These are phyloP conservation scores for Casuarius casuarius DNA, from an alignment of 2,113 vertebrate genomes.

Conservation along the genomic window DNA sequence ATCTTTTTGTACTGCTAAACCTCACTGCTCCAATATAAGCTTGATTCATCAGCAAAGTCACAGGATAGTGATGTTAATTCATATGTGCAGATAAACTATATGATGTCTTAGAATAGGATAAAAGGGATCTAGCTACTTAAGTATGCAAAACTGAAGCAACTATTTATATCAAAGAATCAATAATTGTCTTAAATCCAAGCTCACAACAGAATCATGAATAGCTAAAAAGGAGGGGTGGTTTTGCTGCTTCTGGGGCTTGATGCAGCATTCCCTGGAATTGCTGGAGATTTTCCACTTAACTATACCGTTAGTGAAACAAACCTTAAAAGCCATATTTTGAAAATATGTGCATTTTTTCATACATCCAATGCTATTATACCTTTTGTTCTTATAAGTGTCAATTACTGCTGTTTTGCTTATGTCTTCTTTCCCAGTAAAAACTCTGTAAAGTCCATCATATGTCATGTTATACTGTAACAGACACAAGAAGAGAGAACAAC, in stretches of 20 bases:
- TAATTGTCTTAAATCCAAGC: background rate
- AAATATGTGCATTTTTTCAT: background rate
- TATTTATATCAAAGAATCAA: background rate
- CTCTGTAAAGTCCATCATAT: constrained; percentile 83
- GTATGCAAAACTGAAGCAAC: background rate
- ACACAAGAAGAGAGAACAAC: constrained; percentile 10
- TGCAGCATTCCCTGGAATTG: background rate
- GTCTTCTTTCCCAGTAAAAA: constrained; percentile 86
- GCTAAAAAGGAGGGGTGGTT: background rate
- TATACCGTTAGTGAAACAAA: background rate
- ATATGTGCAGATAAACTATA: background rate
- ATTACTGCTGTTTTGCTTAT: constrained; percentile 84
- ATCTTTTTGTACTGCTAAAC: background rate
- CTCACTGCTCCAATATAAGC: background rate
- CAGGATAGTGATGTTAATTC: background rate
- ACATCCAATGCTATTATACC: constrained; percentile 67
- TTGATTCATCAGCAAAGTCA: background rate
- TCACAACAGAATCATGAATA: background rate
- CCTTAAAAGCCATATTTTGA: background rate
- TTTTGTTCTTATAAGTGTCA: constrained; percentile 81
- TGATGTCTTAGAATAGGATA: background rate
- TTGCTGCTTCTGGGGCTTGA: background rate
- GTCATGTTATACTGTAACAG: constrained; percentile 89
- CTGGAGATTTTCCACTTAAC: background rate
- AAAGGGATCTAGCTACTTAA: background rate